These are phyloP conservation scores for Synergus gifuensis DNA, from an alignment of 2,888 invertebrate genomes.

Conservation along the genomic window DNA sequence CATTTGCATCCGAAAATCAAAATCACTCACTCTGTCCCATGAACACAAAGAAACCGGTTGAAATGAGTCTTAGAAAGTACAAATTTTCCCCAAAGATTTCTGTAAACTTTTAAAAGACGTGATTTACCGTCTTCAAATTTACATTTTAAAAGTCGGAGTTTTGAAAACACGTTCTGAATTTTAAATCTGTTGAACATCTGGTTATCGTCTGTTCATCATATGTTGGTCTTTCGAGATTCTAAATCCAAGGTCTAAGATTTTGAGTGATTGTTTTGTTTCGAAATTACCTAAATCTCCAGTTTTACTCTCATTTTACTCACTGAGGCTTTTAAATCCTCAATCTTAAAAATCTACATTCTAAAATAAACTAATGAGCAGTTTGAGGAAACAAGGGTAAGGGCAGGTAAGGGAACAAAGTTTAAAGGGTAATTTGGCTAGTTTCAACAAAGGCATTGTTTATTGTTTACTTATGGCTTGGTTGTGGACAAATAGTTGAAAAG, in stretches of 20 bases:
- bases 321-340: background rate
- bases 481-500: background rate
- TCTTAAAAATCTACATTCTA: background rate
- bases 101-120: background rate
- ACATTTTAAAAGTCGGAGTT: background rate
- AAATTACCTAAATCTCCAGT: background rate
- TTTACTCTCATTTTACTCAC: background rate
- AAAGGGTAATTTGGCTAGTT: background rate
- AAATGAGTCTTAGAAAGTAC: background rate
- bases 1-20: background rate
- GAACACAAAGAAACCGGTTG: background rate
- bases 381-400: background rate
- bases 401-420: background rate
- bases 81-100: background rate
- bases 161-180: background rate
- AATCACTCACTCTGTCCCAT: too few species aligned
- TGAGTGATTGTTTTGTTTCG: background rate
- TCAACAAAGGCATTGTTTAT: constrained; percentile 31
- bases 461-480: constrained; percentile 28
- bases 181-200: background rate
- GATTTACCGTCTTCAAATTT: background rate
- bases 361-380: background rate
- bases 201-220: background rate
- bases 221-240: background rate
- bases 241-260: background rate